Evolutionary conservation across 1,140 invertebrate species (phyloP).

Genomic region (Zeugodacus cucurbitae): DNA sequence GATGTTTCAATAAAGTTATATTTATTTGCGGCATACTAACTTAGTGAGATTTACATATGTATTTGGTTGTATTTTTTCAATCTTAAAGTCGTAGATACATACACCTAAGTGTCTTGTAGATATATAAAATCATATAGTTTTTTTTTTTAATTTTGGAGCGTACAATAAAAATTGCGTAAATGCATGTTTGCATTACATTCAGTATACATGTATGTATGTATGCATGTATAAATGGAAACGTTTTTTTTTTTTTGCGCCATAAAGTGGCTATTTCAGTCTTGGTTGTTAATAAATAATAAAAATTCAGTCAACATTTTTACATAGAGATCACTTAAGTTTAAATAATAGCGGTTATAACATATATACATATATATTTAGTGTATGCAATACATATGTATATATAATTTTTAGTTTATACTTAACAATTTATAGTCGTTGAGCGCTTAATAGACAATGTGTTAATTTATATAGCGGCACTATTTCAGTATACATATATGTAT

Average conservation of each 20-base stretch:
- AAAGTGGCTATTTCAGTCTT: conserved; percentile 1
- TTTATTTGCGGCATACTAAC: not conserved
- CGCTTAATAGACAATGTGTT: not conserved
- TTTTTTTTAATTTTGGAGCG: not conserved
- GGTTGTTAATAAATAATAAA: conserved; percentile 16
- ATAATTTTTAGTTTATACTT: not conserved
- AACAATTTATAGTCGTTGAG: not conserved
- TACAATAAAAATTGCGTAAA: not conserved
- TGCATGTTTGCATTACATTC: not conserved
- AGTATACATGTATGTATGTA: not conserved
- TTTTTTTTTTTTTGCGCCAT: conserved; percentile 1
- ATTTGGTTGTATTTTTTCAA: conserved; percentile 29
- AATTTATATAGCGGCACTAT: not conserved
- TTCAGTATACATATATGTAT: too few relatives aligned
- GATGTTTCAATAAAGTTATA: not conserved
- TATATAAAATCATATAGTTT: not conserved
- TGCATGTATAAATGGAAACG: not conserved
- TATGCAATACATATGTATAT: not conserved
- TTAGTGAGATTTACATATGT: conserved; percentile 4
- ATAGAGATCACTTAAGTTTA: not conserved
- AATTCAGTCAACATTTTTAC: conserved; percentile 17
- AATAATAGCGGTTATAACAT: not conserved
- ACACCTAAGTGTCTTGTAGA: not conserved
- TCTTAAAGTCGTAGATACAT: not conserved
- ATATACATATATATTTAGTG: not conserved